Evolutionary conservation across 2,888 invertebrate genomes (phyloP).

Genomic region (Rhagophthalmus giganteus): DNA sequence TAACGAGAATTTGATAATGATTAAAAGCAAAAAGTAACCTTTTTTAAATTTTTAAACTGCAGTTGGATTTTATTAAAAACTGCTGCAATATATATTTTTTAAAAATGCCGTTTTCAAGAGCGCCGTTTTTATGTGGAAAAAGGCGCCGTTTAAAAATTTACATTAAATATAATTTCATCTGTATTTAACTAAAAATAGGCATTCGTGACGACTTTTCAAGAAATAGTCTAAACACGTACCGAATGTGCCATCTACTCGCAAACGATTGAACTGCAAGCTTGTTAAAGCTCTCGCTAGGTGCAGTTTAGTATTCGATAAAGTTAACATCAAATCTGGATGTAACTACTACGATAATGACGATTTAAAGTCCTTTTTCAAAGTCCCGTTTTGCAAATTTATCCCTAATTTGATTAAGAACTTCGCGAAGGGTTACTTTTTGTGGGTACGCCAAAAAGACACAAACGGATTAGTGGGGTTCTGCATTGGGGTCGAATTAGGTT

Average conservation of each 20-base stretch:
- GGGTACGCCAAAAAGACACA: conserved; percentile 35
- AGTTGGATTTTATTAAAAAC: neutral
- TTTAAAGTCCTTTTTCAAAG: conserved; percentile 29
- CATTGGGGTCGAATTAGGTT: conserved; percentile 41
- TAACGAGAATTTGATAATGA: conserved; percentile 33
- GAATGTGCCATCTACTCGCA: neutral
- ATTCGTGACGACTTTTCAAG: too few species aligned
- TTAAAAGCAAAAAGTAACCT: neutral
- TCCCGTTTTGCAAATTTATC: too few species aligned
- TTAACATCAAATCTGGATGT: neutral
- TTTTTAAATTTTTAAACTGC: neutral
- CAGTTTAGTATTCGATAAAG: too few species aligned
- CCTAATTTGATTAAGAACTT: conserved; percentile 39
- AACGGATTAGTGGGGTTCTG: conserved; percentile 45
- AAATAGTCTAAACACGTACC: too few species aligned
- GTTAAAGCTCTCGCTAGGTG: too few species aligned
- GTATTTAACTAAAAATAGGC: too few species aligned
- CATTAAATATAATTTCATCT: neutral
- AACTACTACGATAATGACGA: neutral
- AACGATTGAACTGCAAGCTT: too few species aligned
- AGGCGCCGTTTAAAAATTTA: neutral
- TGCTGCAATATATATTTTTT: neutral
- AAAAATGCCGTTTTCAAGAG: neutral
- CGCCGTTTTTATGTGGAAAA: neutral
- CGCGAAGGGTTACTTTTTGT: conserved; percentile 36